Evolutionary conservation across 2,888 invertebrate genomes (phyloP).

Genomic region (Gandaritis pyraliata): DNA sequence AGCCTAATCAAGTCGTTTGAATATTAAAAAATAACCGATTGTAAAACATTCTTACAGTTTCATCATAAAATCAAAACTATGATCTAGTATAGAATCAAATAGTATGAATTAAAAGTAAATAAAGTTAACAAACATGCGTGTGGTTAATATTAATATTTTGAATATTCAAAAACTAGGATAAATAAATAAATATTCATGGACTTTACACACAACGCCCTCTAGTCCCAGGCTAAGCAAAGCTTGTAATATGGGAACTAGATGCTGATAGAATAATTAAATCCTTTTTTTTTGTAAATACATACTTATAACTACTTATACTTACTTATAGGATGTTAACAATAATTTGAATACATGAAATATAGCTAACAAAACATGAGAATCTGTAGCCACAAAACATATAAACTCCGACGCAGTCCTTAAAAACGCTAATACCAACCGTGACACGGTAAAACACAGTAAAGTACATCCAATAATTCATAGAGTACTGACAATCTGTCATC

Average conservation of each 20-base stretch:
- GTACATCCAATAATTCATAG: constrained; percentile 49
- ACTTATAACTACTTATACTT: too few relatives aligned
- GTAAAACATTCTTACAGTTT: background rate
- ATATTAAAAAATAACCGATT: background rate
- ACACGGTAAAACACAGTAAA: constrained; percentile 45
- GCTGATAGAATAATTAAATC: too few relatives aligned
- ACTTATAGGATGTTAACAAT: too few relatives aligned
- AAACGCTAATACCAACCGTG: constrained; percentile 21
- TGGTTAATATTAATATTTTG: background rate
- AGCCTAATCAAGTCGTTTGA: constrained; percentile 7
- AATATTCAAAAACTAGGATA: background rate
- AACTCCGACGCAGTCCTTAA: background rate
- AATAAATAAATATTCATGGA: too few relatives aligned
- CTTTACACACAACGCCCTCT: too few relatives aligned
- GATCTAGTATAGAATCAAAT: background rate
- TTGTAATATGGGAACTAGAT: too few relatives aligned
- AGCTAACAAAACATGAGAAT: background rate
- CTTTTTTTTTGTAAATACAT: too few relatives aligned
- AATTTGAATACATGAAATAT: too few relatives aligned
- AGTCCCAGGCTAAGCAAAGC: too few relatives aligned
- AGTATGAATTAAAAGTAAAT: background rate
- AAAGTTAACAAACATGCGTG: constrained; percentile 1
- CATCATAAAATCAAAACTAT: background rate
- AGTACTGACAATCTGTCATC: constrained; percentile 66
- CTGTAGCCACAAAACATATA: background rate